A percentile compares a stretch with the other conserved stretches of the same genome.
phyloP scores from a whole-genome alignment of 2,888 invertebrate genomes.

The Scrobipalpa costella region DNA sequence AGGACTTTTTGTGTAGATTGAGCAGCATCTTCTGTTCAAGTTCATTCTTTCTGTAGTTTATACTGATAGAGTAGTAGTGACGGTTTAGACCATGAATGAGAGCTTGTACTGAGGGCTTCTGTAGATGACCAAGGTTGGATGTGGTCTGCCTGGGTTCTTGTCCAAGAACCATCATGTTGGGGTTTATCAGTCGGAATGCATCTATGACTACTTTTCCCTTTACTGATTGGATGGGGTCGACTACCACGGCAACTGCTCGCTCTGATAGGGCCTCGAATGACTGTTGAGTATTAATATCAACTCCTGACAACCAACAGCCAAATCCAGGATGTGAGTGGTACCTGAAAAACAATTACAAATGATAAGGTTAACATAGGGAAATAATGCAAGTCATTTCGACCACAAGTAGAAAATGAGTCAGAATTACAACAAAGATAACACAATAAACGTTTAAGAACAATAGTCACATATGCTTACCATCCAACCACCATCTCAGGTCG shows the following conservation, averaged over 20 bases:
- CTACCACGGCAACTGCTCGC: constrained; percentile 99
- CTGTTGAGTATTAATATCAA: constrained; percentile 99
- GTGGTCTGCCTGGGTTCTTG: constrained; percentile 99
- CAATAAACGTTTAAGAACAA: background rate
- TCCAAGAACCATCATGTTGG: constrained; percentile 99
- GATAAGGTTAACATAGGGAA: background rate
- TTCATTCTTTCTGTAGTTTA: constrained; percentile 99
- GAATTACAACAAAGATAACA: background rate
- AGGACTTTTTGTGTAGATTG: constrained; percentile 99
- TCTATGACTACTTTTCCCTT: constrained; percentile 99
- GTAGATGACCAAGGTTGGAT: constrained; percentile 98
- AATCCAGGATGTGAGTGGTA: constrained; percentile 99
- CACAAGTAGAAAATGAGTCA: background rate
- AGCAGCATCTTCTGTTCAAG: constrained; percentile 99
- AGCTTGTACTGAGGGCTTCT: constrained; percentile 99
- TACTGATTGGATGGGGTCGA: constrained; percentile 99
- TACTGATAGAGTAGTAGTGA: constrained; percentile 99
- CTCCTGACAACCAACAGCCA: constrained; percentile 99
- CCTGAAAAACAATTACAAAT: constrained; percentile 59
- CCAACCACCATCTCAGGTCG: constrained; percentile 99
- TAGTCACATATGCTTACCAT: constrained; percentile 69
- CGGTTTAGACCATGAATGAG: constrained; percentile 99
- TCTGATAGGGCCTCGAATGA: constrained; percentile 99
- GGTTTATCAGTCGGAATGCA: constrained; percentile 99
- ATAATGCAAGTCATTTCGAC: background rate